Evolutionary conservation across 2,797 vertebrate genomes (phyloP).

Genomic region (Enteromius mattozi): DNA sequence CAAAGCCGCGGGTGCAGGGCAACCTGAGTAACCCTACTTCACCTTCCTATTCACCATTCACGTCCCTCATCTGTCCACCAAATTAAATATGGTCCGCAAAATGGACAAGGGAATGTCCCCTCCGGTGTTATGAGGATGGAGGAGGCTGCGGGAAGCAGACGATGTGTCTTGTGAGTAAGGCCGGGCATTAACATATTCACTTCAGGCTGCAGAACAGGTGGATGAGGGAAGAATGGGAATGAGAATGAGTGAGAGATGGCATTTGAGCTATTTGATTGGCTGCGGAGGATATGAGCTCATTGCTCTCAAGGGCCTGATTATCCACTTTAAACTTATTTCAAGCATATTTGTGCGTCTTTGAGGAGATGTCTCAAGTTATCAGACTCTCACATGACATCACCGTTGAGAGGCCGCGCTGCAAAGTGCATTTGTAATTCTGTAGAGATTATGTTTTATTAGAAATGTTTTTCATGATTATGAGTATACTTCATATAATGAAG

Average conservation of each 20-base stretch:
- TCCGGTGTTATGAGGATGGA: constrained; percentile 31
- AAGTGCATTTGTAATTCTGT: neutral
- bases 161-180: constrained; percentile 34
- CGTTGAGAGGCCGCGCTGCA: neutral
- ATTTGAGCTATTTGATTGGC: constrained; percentile 48
- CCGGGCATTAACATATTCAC: constrained; percentile 49
- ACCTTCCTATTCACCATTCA: constrained; percentile 54
- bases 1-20: constrained; percentile 64
- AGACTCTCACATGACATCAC: constrained; percentile 34
- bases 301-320: constrained; percentile 57
- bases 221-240: constrained; percentile 39
- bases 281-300: constrained; percentile 45
- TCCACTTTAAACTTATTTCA: constrained; percentile 52
- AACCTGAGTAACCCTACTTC: constrained; percentile 58
- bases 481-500: neutral
- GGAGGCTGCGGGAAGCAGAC: constrained; percentile 24
- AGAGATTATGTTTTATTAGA: neutral
- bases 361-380: constrained; percentile 45
- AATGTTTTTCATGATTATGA: neutral
- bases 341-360: constrained; percentile 58
- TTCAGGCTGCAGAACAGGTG: constrained; percentile 58
- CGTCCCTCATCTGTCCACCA: constrained; percentile 58
- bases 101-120: constrained; percentile 61
- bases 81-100: constrained; percentile 62
- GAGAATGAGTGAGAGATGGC: constrained; percentile 21